Percentiles rank a stretch among this genome's conserved stretches.
Conservation (phyloP, 2,888 invertebrate genomes). For the Sarcophaga variegata region DNA sequence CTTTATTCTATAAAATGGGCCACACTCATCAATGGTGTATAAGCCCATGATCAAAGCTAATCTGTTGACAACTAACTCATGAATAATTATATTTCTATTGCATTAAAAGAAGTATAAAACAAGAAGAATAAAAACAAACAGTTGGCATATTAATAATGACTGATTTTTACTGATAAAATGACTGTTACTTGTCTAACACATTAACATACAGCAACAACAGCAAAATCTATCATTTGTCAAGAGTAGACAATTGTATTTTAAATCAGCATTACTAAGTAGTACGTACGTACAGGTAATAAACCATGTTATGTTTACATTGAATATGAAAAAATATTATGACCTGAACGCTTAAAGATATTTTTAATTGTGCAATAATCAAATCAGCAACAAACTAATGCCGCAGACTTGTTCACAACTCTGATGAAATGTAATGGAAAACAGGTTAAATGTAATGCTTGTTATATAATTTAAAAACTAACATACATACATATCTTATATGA, state of each 20-base stretch:
- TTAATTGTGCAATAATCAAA: constrained; percentile 9
- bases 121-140: too few species aligned
- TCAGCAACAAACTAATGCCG: not conserved
- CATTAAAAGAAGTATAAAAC: too few species aligned
- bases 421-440: not conserved
- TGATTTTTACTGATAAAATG: too few species aligned
- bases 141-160: too few species aligned
- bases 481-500: not conserved
- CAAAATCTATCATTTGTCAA: too few species aligned
- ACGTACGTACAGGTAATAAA: constrained; percentile 6
- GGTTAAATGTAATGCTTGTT: constrained; percentile 1
- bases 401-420: not conserved
- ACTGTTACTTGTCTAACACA: too few species aligned
- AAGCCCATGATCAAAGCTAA: too few species aligned
- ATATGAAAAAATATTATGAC: constrained; percentile 32
- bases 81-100: too few species aligned
- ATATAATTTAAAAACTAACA: not conserved
- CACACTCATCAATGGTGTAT: too few species aligned
- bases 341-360: constrained; percentile 2
- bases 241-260: not conserved
- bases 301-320: constrained; percentile 3
- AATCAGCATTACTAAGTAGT: not conserved
- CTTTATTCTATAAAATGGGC: too few species aligned
- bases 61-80: too few species aligned
- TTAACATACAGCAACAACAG: too few species aligned